Evolutionary conservation across 2,113 vertebrate genomes (phyloP).

Genomic region (Prolemur simus): DNA sequence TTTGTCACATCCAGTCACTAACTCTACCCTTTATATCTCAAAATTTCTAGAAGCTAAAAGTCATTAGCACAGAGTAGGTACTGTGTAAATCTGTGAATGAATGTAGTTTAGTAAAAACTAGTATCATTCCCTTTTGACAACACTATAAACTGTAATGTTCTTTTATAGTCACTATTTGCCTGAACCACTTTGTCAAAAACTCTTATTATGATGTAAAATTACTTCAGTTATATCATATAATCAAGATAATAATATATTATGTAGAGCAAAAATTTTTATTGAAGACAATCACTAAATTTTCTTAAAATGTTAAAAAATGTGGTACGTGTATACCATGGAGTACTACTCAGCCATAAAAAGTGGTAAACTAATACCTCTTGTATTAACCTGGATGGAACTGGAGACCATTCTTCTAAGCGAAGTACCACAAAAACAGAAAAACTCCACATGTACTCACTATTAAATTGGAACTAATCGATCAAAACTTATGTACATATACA

Average conservation of each 20-base stretch:
- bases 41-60: neutral
- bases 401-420: no score
- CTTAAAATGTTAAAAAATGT: no score
- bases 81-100: neutral
- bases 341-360: no score
- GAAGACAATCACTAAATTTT: neutral
- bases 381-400: no score
- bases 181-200: conserved; percentile 6
- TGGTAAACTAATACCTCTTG: no score
- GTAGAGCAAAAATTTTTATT: conserved; percentile 25
- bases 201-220: conserved; percentile 60
- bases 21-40: neutral
- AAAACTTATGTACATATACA: no score
- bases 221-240: conserved; percentile 55
- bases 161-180: conserved; percentile 45
- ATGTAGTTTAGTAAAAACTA: neutral
- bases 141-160: conserved; percentile 47
- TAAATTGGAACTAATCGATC: no score
- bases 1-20: neutral
- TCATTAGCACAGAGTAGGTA: neutral
- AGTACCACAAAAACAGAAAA: no score
- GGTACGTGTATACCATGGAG: no score
- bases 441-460: no score
- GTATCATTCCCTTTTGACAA: neutral
- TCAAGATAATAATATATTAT: conserved; percentile 43